Base-by-base conservation (phyloP, 1,140 invertebrate species). In the Camponotus floridanus region DNA sequence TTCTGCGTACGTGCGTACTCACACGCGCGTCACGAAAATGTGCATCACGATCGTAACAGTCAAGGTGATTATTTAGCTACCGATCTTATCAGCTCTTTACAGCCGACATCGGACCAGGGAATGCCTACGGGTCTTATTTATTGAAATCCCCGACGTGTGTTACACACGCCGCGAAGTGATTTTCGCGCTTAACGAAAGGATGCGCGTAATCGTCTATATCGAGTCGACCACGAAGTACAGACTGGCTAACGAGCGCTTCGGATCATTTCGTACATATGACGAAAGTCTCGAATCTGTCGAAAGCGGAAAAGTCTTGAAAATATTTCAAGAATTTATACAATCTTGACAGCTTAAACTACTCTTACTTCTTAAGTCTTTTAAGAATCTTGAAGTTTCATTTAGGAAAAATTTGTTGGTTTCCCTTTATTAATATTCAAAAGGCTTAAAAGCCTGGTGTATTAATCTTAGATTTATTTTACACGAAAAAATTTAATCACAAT, bases 21-120 rank as follows among this genome's bases (percentile, higher is more conserved):
- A 78, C 36, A 62, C 36, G 26, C 61, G 42, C 45, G 11, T 65
- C 9, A 57, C n/a, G 62, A 81, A 85, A 81, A 90, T 90, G 87
- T 87, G 88, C 80, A 87, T 89, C 80, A 85, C 80, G 51, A 70
- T 71, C 57, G 55, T 85, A 76, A 87, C 61, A 76, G 86, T 90
- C 86, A 89, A 85, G 88, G 89, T 89, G 86, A 90, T 89, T 85
- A 85, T 65, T 87, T 70, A 76, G 55, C 76, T 62, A 85, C 39
- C 61, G 86, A 87, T 88, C 86, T 88, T 88, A 87, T 88, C 87
- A 67, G 42, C 26, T 86, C 67, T 67, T 65, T 76, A 51, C 48
- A 45, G 26, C 26, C 65, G 67, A 83, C 62, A 18, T 45, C 21
- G 51, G 64, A 11, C 36, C 13, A 51, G n/a, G 26, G 71, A 86